Percentiles rank a stretch among this genome's conserved stretches.
These are phyloP conservation scores for Corythoichthys intestinalis DNA, from an alignment of 2,113 vertebrate genomes.

Conservation along the genomic window DNA sequence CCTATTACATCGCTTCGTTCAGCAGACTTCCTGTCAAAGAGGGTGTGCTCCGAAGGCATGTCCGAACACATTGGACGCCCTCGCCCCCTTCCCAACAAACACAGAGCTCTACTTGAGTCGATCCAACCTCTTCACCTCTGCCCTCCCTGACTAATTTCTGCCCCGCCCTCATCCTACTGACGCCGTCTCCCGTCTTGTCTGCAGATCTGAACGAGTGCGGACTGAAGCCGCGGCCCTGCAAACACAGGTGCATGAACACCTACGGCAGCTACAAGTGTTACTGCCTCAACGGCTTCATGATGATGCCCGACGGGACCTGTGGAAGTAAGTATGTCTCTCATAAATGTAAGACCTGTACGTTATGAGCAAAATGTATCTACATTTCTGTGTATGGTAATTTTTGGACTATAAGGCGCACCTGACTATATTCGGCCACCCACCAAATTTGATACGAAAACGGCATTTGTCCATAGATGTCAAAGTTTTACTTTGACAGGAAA, in stretches of 20 bases:
- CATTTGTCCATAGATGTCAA: too few relatives aligned
- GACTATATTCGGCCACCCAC: too few relatives aligned
- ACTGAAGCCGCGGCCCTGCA: constrained; percentile 91
- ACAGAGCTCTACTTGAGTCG: constrained; percentile 11
- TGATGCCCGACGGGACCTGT: constrained; percentile 90
- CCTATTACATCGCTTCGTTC: background rate
- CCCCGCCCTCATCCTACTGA: constrained; percentile 33
- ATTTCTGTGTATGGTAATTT: too few relatives aligned
- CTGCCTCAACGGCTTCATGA: constrained; percentile 93
- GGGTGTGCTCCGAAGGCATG: background rate
- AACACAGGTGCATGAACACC: constrained; percentile 96
- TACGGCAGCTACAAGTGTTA: constrained; percentile 97
- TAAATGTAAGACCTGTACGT: background rate
- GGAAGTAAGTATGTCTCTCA: constrained; percentile 76
- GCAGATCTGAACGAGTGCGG: constrained; percentile 96
- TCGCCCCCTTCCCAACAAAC: constrained; percentile 20
- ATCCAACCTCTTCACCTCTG: constrained; percentile 50
- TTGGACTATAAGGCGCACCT: too few relatives aligned
- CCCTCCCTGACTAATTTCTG: constrained; percentile 35
- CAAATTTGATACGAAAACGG: too few relatives aligned
- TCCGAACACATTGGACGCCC: background rate
- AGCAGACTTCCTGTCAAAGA: constrained; percentile 37
- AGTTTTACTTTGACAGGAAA: too few relatives aligned
- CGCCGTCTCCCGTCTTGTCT: constrained; percentile 43
- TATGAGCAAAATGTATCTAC: background rate